A percentile compares a stretch with the other conserved stretches of the same genome.
Evolutionary conservation across 2,113 vertebrate genomes (phyloP).

Genomic region (Paralichthys olivaceus): DNA sequence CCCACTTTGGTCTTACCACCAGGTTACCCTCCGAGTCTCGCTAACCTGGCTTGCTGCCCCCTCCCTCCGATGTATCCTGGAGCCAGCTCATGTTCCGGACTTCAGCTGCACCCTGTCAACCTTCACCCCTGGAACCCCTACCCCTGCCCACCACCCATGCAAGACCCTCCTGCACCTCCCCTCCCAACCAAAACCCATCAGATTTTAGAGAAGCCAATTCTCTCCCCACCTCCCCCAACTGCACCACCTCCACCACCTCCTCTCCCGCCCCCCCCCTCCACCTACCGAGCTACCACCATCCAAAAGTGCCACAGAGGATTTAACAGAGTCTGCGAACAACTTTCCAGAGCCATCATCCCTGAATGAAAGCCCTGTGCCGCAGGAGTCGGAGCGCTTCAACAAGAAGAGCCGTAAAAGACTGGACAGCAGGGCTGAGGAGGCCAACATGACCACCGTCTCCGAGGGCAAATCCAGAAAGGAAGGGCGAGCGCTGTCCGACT

Average conservation of each 20-base stretch:
- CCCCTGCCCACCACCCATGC: conserved; percentile 89
- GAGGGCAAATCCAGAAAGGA: conserved; percentile 97
- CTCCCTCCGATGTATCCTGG: conserved; percentile 95
- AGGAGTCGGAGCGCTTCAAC: conserved; percentile 91
- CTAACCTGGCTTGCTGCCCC: conserved; percentile 88
- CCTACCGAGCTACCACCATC: conserved; percentile 88
- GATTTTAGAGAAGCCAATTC: conserved; percentile 90
- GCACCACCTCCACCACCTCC: conserved; percentile 80
- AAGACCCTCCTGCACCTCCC: conserved; percentile 84
- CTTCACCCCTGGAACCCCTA: conserved; percentile 96
- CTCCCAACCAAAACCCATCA: conserved; percentile 89
- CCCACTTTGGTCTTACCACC: conserved; percentile 88
- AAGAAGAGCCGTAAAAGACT: conserved; percentile 95
- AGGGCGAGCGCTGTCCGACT: conserved; percentile 90
- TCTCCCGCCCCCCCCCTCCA: conserved; percentile 86
- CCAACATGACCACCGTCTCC: conserved; percentile 88
- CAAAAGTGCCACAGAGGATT: conserved; percentile 87
- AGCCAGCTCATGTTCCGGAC: conserved; percentile 91
- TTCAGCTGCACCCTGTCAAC: conserved; percentile 92
- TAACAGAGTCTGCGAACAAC: conserved; percentile 90
- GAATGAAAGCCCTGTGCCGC: conserved; percentile 91
- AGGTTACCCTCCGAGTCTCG: conserved; percentile 88
- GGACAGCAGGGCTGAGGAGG: conserved; percentile 93
- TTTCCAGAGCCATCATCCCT: conserved; percentile 94
- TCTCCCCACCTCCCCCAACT: conserved; percentile 80